phyloP scores from a whole-genome alignment of 1,140 invertebrate genomes.

The Aphaenogaster rudis region DNA sequence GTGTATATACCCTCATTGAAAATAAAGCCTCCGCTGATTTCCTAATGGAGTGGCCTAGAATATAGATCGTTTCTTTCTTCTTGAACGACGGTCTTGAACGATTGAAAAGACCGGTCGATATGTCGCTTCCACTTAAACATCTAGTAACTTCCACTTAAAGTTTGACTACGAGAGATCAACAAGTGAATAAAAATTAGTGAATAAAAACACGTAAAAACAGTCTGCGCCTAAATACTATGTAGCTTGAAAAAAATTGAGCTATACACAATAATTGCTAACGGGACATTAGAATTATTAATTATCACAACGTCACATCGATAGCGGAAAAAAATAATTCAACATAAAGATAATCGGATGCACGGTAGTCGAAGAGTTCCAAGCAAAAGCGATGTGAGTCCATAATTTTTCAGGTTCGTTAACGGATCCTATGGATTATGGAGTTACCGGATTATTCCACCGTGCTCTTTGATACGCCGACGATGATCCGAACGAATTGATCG shows the following conservation, averaged over 20 bases:
- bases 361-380: neutral
- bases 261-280: neutral
- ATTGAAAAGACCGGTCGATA: conserved; percentile 33
- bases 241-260: neutral
- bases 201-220: neutral
- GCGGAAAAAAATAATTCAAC: neutral
- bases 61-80: neutral
- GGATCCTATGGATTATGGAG: neutral
- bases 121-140: conserved; percentile 8
- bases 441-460: neutral
- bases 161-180: neutral
- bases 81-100: neutral
- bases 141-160: neutral
- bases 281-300: conserved; percentile 1
- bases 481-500: neutral
- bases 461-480: neutral
- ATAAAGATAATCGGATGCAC: neutral
- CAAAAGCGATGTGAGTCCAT: neutral
- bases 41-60: neutral
- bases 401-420: neutral
- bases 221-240: conserved; percentile 1
- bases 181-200: conserved; percentile 15
- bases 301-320: neutral
- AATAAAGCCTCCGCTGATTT: neutral
- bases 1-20: neutral